Percentiles rank a stretch among this genome's conserved stretches.
Conservation (phyloP, 37 sponge, comb jelly and placozoan genomes). For the Eunapius fragilis region DNA sequence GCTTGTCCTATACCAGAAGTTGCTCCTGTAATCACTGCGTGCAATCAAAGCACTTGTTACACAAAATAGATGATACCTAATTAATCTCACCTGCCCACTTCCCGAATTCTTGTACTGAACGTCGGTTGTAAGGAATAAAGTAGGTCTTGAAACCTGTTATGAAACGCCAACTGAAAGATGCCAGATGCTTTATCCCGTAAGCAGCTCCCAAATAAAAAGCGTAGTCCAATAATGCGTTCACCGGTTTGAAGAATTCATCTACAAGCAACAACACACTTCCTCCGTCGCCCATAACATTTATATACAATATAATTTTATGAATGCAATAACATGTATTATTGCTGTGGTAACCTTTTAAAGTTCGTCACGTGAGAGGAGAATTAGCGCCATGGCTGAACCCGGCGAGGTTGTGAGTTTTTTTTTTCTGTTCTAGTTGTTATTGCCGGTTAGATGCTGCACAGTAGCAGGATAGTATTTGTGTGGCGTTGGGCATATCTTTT, state of each 20-base stretch:
- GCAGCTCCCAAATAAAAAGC: conserved; percentile 46
- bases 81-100: conserved; percentile 67
- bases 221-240: conserved; percentile 14
- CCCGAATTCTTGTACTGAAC: conserved; percentile 40
- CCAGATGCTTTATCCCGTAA: conserved; percentile 28
- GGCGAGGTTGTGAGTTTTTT: neutral
- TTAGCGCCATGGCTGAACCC: neutral
- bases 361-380: neutral
- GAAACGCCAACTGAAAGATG: neutral
- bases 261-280: conserved; percentile 39
- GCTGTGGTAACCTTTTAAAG: neutral
- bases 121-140: conserved; percentile 43
- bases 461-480: neutral
- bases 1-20: conserved; percentile 77
- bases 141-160: conserved; percentile 55
- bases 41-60: neutral
- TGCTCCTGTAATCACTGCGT: conserved; percentile 69
- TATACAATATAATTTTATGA: no score
- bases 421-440: neutral
- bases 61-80: neutral
- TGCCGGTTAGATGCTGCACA: neutral
- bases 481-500: no score
- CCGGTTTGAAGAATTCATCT: conserved; percentile 28
- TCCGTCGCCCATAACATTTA: conserved; percentile 50
- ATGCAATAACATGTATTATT: no score